phyloP scores from a whole-genome alignment of 2,888 invertebrate genomes.

The Pollenia labialis region DNA sequence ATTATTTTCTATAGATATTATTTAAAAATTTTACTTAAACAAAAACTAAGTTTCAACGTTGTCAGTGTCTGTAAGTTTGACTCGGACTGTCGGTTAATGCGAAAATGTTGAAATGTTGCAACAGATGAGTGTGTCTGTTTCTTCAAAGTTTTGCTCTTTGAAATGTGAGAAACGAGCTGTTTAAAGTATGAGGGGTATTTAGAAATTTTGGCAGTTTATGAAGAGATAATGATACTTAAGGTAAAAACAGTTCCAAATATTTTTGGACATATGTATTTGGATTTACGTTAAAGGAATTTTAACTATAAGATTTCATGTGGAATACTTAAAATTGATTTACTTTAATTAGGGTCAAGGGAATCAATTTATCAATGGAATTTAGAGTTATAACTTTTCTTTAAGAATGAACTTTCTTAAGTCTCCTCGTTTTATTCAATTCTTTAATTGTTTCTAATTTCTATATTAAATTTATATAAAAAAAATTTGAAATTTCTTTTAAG shows the following conservation, averaged over 20 bases:
- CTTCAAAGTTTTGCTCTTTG: background rate
- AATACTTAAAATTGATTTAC: no score
- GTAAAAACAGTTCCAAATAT: background rate
- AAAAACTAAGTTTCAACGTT: constrained; percentile 39
- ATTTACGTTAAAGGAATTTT: no score
- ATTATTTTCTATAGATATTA: constrained; percentile 18
- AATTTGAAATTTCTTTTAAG: no score
- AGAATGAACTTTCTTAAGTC: no score
- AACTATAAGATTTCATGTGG: no score
- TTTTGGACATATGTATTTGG: no score
- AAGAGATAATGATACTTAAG: background rate
- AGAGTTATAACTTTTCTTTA: no score
- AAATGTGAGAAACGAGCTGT: background rate
- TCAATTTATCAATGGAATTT: no score
- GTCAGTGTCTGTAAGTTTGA: constrained; percentile 52
- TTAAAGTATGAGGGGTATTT: constrained; percentile 29
- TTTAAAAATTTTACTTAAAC: constrained; percentile 17
- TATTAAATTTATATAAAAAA: no score
- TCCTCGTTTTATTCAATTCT: no score
- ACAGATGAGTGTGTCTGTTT: constrained; percentile 13
- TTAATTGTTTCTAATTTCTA: no score
- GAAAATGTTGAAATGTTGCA: constrained; percentile 30
- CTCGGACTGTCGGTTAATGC: constrained; percentile 39
- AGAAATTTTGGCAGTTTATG: background rate
- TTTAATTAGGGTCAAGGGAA: no score